Conservation (phyloP, 2,797 vertebrate genomes). For the Poeciliopsis paucimaculata region DNA sequence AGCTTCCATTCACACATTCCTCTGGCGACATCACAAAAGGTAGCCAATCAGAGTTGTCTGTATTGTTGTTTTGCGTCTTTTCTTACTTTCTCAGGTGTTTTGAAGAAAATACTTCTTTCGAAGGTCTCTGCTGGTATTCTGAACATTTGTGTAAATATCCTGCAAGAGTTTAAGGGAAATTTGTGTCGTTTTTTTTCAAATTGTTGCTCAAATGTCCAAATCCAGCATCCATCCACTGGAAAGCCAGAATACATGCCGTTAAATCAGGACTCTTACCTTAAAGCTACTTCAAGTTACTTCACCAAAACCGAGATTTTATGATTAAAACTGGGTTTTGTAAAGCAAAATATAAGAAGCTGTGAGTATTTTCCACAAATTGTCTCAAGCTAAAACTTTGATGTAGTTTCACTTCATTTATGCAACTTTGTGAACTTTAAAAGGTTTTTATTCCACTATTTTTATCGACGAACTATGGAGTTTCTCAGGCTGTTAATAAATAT, state of each 20-base stretch:
- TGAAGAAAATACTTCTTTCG: not conserved
- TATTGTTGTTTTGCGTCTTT: no score
- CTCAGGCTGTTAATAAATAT: not conserved
- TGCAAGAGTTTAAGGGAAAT: not conserved
- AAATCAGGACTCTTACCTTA: not conserved
- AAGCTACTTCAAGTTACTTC: not conserved
- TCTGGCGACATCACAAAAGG: not conserved
- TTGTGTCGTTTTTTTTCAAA: not conserved
- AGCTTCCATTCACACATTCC: not conserved
- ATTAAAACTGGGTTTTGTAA: not conserved
- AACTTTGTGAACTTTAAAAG: not conserved
- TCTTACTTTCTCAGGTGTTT: not conserved
- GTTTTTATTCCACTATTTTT: not conserved
- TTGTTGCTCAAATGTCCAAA: not conserved
- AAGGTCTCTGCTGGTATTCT: not conserved
- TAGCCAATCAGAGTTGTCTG: not conserved
- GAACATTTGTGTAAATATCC: not conserved
- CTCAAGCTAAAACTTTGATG: no score
- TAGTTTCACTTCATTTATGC: not conserved
- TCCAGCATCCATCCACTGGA: not conserved
- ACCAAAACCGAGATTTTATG: not conserved
- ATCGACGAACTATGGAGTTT: not conserved
- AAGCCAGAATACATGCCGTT: not conserved
- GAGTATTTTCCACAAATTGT: not conserved
- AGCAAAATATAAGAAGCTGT: not conserved